Evolutionary conservation across 2,113 vertebrate genomes (phyloP).

Genomic region (human): DNA sequence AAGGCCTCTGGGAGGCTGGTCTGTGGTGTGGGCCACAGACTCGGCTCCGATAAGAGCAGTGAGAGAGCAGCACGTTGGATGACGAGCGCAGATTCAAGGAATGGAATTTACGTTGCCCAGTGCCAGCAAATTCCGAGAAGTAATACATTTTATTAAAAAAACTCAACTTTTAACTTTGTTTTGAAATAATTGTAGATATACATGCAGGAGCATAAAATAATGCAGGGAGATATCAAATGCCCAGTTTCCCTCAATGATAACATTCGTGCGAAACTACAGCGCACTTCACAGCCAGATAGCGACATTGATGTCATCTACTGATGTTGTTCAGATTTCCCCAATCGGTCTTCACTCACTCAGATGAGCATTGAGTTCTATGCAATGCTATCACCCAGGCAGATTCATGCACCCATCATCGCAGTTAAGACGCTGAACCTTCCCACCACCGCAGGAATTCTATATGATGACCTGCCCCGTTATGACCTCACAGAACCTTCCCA

Average conservation of each 20-base stretch:
- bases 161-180: not conserved
- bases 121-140: no score
- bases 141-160: not conserved
- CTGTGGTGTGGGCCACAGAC: fast-evolving
- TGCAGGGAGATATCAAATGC: fast-evolving
- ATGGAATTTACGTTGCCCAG: fast-evolving
- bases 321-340: fast-evolving
- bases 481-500: fast-evolving
- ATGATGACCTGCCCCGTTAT: fast-evolving
- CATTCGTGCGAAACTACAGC: fast-evolving
- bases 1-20: fast-evolving
- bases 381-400: fast-evolving
- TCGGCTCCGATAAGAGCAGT: not conserved
- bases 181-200: not conserved
- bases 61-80: fast-evolving
- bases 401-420: fast-evolving
- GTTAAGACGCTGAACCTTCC: fast-evolving
- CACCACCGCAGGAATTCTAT: fast-evolving
- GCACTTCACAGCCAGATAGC: fast-evolving
- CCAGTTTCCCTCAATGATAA: not conserved
- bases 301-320: fast-evolving
- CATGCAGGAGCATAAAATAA: not conserved
- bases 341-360: fast-evolving
- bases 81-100: fast-evolving
- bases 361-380: fast-evolving